Conservation (phyloP, 2,888 invertebrate species). For the Mythimna ferrago region DNA sequence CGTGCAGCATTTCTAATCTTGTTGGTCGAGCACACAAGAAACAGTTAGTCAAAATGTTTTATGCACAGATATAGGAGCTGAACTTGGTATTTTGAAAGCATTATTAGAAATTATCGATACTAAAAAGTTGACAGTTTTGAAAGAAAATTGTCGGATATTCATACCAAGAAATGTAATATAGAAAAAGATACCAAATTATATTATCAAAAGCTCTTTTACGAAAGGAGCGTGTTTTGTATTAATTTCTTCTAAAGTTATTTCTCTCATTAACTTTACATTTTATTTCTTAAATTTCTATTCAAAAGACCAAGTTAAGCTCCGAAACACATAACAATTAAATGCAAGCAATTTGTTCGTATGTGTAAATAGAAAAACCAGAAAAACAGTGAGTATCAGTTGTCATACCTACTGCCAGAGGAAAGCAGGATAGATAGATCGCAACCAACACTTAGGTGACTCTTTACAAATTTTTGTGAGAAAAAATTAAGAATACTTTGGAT, state of each 20-base stretch:
- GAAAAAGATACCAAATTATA: rapidly evolving
- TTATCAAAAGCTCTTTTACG: neutral
- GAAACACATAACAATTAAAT: constrained; percentile 78
- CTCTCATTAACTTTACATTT: neutral
- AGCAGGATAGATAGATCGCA: constrained; percentile 82
- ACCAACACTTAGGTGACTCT: constrained; percentile 78
- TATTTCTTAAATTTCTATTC: constrained; percentile 3
- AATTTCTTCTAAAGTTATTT: neutral
- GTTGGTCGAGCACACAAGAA: constrained; percentile 85
- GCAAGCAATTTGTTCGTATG: constrained; percentile 82
- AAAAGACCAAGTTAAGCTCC: constrained; percentile 72
- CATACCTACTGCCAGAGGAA: constrained; percentile 75
- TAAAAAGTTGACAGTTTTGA: neutral
- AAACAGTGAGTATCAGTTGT: constrained; percentile 74
- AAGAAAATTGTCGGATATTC: neutral
- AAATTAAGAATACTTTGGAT: constrained; percentile 35
- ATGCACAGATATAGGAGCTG: constrained; percentile 77
- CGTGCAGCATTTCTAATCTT: constrained; percentile 86
- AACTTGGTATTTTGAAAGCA: constrained; percentile 63
- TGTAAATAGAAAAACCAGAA: constrained; percentile 74
- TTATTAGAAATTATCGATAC: neutral
- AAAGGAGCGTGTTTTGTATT: neutral
- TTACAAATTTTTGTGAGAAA: constrained; percentile 66
- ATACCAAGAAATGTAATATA: neutral
- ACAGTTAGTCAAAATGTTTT: constrained; percentile 75